Evolutionary conservation across 2,888 invertebrate genomes (phyloP), one percentile per base, ranked within the genome.

Genomic region (Nomada ferruginata): DNA sequence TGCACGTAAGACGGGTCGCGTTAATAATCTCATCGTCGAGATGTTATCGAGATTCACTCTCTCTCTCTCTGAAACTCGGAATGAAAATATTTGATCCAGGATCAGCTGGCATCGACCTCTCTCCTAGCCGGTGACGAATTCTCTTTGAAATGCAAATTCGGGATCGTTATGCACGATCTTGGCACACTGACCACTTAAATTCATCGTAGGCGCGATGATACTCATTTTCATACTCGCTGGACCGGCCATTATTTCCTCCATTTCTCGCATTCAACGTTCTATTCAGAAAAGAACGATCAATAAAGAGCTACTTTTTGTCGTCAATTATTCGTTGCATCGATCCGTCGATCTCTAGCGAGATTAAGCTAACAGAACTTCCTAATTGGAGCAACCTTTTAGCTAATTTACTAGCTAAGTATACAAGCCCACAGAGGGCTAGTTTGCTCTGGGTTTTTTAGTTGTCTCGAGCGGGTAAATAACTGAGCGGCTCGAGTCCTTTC

Each of bases 111-210:
- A 53, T 73, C 70, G 55, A 61, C 76, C 69, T 77, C 71, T 77
- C 71, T 59, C 70, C 69, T 55, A 44, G 52, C 50, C 61, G 52
- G n/a, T 76, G 76, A 76, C 76, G 87, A 57, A 69, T 63, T 59
- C 74, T 77, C 85, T 85, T 87, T 76, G 59, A 73, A 81, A 86
- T 76, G 79, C 82, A 79, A 84, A 79, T 87, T 74, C 79, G 72
- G 76, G 77, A 68, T 77, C 79, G 82, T 85, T 85, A 82, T 80
- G 85, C 66, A 65, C 63, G 80, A 86, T 87, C 88, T 88, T 87
- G 87, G 87, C 87, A 88, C 88, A 79, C 72, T 86, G 84, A 76
- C 81, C 81, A 73, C 69, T 61, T 83, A 61, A 71, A 72, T 65
- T 29, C 69, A 18, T 44, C 23, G 69, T 65, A 63, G 68, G 76